Evolutionary conservation across 2,113 vertebrate species (phyloP).

Genomic region (Anhinga rufa): DNA sequence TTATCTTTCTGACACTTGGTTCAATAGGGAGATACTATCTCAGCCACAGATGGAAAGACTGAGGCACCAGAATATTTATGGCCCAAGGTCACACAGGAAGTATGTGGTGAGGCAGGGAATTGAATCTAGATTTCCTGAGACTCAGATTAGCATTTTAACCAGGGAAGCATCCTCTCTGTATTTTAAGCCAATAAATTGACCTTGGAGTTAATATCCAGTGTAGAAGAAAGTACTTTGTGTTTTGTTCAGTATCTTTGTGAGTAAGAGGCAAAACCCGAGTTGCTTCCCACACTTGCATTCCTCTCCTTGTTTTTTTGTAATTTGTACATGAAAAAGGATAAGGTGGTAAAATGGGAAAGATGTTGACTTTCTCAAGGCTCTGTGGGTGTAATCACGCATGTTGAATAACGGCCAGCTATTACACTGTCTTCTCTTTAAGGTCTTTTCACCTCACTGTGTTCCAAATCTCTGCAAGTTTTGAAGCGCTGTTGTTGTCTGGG

Average conservation of each 20-base stretch:
- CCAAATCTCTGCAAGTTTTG: not conserved
- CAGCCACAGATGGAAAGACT: slow-evolving; percentile 47
- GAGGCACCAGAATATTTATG: slow-evolving; percentile 60
- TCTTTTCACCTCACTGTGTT: not conserved
- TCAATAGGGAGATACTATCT: slow-evolving; percentile 36
- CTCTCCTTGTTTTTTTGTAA: not conserved
- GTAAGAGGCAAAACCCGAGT: not conserved
- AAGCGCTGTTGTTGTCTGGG: not conserved
- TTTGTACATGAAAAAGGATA: not conserved
- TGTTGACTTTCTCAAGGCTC: slow-evolving; percentile 8
- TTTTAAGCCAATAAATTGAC: slow-evolving; percentile 41
- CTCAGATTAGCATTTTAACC: slow-evolving; percentile 51
- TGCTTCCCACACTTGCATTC: slow-evolving; percentile 1
- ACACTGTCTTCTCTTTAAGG: not conserved
- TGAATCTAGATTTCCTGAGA: slow-evolving; percentile 64
- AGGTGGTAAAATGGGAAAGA: slow-evolving; percentile 5
- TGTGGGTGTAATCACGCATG: not conserved
- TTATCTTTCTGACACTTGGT: not conserved
- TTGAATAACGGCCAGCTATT: slow-evolving; percentile 30
- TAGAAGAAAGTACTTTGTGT: not conserved
- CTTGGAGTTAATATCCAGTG: slow-evolving; percentile 22
- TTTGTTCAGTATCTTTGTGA: not conserved
- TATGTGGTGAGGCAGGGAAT: slow-evolving; percentile 60
- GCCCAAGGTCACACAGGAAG: slow-evolving; percentile 55
- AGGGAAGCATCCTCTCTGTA: slow-evolving; percentile 46